Base-by-base conservation (phyloP, 2,113 vertebrate genomes). In the Regulus satrapa region DNA sequence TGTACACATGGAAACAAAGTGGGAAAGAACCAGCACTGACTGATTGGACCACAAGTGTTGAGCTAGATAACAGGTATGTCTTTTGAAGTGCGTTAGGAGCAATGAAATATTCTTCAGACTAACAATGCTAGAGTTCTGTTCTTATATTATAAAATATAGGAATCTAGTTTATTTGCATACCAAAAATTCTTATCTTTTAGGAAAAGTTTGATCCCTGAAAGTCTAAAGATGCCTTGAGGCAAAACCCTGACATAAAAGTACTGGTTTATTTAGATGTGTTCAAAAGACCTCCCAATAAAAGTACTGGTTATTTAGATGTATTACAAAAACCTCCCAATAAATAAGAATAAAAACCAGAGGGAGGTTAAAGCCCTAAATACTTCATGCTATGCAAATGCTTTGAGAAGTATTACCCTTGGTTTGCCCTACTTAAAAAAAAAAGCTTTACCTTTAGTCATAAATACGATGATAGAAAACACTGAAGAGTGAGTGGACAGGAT, bases 1-100 rank as follows among this genome's bases (percentile, higher is more conserved):
- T 99, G 87, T 98, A 98, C 81, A 98, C 98, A 7, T 99, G 99
- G 99, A 98, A 97, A 67, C 97, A 98, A 59, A 94, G 86, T 51
- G 91, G 94, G 48, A 95, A 98, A 79, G 88, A 96, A 36, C 96
- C 97, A 56, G 78, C 96, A 80, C 88, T 95, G 82, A 88, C 93
- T 34, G 99, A 99, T 80, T 99, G 99, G 99, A 98, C 63, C 61
- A 92, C 32, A 25, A 98, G 98, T 96, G 74, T 96, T 72, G 98
- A 98, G 96, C 98, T 98, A 5, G 97, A 96, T 96, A 45, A 82
- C 89, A 98, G 97, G 99, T 99, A 99, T 98, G 98, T 97, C 96
- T 96, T 94, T 66, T 34, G 6, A 66, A 74, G n/a, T 74, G 29
- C 72, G 10, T 59, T 81, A 51, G 49, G 77, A 89, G 36, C 31